Percentiles rank a stretch among this genome's conserved stretches.
Evolutionary conservation across 30 jellyfish, hydroid and myxozoan genomes (phyloP).

Genomic region (Aurelia sp.): DNA sequence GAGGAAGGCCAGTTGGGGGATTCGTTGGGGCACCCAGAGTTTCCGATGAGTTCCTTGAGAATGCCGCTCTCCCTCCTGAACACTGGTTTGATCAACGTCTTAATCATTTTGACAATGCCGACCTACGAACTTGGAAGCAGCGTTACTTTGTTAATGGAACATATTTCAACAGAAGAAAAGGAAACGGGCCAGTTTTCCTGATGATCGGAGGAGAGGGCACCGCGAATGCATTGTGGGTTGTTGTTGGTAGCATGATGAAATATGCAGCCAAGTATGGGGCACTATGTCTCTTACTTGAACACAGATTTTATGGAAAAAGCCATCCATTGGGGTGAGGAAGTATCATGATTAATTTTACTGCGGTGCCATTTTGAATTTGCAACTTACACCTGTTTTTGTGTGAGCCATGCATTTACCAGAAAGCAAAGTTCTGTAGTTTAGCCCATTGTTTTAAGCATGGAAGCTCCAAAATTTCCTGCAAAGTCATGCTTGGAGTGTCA

Average conservation of each 20-base stretch:
- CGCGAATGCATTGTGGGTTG: slow-evolving; percentile 86
- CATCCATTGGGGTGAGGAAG: slow-evolving; percentile 82
- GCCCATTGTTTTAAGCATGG: too few relatives aligned
- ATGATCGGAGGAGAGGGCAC: slow-evolving; percentile 99
- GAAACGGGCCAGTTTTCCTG: slow-evolving; percentile 91
- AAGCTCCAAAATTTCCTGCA: too few relatives aligned
- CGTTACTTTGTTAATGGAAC: slow-evolving; percentile 76
- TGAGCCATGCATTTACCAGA: too few relatives aligned
- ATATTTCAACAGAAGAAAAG: slow-evolving; percentile 35
- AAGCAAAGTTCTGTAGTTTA: too few relatives aligned
- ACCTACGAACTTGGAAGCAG: slow-evolving; percentile 91
- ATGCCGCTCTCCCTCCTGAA: slow-evolving; percentile 56
- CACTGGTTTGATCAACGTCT: slow-evolving; percentile 89
- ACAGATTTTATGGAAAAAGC: slow-evolving; percentile 94
- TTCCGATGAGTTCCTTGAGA: slow-evolving; percentile 12
- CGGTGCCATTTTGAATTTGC: too few relatives aligned
- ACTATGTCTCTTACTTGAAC: slow-evolving; percentile 83
- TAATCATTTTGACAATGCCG: slow-evolving; percentile 85
- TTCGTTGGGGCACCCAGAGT: slow-evolving; percentile 83
- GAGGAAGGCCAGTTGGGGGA: slow-evolving; percentile 98
- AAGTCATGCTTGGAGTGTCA: too few relatives aligned
- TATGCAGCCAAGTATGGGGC: slow-evolving; percentile 92
- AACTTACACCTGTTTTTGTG: too few relatives aligned
- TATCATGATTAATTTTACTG: neutral
- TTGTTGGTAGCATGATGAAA: slow-evolving; percentile 87